Evolutionary conservation across 2,797 vertebrate species (phyloP).

Genomic region (Coregonus suidteri): DNA sequence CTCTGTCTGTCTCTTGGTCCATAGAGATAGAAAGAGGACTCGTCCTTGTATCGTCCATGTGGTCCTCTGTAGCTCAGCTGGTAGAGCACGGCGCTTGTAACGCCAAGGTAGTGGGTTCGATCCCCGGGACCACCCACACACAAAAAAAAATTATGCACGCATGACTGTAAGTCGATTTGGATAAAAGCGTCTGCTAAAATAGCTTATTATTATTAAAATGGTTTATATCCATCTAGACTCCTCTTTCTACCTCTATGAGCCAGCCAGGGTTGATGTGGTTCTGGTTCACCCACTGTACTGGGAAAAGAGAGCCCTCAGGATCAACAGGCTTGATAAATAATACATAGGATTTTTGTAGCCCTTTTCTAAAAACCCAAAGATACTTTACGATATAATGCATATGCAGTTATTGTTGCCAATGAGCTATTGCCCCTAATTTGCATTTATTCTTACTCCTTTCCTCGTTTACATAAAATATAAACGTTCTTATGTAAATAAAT

Average conservation of each 20-base stretch:
- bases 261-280: slow-evolving; percentile 25
- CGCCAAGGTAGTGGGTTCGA: too few relatives aligned
- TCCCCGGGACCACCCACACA: too few relatives aligned
- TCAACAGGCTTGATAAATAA: slow-evolving; percentile 37
- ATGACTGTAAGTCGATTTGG: too few relatives aligned
- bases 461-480: background rate
- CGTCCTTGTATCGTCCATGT: background rate
- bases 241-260: background rate
- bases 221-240: background rate
- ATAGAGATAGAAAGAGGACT: background rate
- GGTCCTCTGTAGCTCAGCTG: too few relatives aligned
- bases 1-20: slow-evolving; percentile 28
- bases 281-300: too few relatives aligned
- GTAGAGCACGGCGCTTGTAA: too few relatives aligned
- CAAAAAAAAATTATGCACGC: too few relatives aligned
- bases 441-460: background rate
- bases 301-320: slow-evolving; percentile 34
- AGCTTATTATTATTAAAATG: too few relatives aligned
- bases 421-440: background rate
- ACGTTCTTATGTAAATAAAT: background rate
- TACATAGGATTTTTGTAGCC: background rate
- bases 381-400: too few relatives aligned
- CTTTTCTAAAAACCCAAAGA: background rate
- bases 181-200: background rate
- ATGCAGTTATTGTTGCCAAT: background rate